Evolutionary conservation across 2,888 invertebrate genomes (phyloP).

Genomic region (Sialis fuliginosa): DNA sequence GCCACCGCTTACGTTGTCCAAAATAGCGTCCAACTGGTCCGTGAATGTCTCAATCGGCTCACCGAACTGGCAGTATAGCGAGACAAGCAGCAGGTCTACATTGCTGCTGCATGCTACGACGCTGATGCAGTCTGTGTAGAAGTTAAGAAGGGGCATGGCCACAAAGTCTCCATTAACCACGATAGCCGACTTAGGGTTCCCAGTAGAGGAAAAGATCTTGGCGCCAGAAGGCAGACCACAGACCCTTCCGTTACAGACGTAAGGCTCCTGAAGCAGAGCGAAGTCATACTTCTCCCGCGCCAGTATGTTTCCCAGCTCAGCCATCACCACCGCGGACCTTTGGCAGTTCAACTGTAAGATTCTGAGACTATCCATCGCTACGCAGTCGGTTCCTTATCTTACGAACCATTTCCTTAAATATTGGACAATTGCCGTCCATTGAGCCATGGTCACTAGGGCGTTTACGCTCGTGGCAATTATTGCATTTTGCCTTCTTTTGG

Average conservation of each 20-base stretch:
- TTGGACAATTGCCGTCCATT: no score
- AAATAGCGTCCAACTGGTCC: no score
- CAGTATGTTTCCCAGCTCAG: background rate
- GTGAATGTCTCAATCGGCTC: background rate
- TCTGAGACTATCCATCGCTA: no score
- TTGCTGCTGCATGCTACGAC: background rate
- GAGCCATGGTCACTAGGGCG: no score
- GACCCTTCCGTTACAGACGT: background rate
- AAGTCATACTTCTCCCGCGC: no score
- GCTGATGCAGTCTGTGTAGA: background rate
- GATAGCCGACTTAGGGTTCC: background rate
- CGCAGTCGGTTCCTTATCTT: no score
- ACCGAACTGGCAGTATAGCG: background rate
- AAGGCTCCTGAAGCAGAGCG: background rate
- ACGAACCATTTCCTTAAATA: no score
- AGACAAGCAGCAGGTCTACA: background rate
- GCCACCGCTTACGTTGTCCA: no score
- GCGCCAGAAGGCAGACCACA: background rate
- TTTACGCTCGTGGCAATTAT: background rate
- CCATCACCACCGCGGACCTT: background rate
- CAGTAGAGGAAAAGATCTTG: background rate
- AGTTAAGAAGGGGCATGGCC: background rate
- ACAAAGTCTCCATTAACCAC: background rate
- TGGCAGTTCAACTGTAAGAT: no score
- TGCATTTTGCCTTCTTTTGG: background rate